Conservation (phyloP, 2,797 vertebrate genomes). For the Ceyx erithaca region DNA sequence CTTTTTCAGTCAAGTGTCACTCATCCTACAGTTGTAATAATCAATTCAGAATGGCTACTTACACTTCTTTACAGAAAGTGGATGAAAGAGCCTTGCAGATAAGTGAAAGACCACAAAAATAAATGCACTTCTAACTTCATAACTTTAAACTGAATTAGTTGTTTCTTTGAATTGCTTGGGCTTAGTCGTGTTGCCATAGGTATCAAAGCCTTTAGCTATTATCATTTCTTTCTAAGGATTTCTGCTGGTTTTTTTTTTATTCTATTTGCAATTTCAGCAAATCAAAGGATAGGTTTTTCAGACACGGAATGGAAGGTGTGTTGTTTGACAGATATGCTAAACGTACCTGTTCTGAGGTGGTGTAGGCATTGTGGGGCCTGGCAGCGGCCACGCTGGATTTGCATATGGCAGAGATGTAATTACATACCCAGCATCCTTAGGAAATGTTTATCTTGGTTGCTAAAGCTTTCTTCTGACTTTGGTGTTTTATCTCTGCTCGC, state of each 20-base stretch:
- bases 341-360: neutral
- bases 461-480: neutral
- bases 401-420: neutral
- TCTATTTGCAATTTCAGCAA: neutral
- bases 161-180: conserved; percentile 46
- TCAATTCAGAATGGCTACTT: conserved; percentile 51
- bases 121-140: neutral
- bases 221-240: conserved; percentile 33
- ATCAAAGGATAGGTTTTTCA: conserved; percentile 45
- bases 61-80: conserved; percentile 21
- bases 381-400: neutral
- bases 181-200: conserved; percentile 27
- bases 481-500: neutral
- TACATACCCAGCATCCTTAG: neutral
- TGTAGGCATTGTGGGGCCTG: neutral
- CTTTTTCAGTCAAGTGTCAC: conserved; percentile 31
- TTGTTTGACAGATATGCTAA: conserved; percentile 46
- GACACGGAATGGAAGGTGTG: neutral
- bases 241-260: neutral
- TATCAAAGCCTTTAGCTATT: conserved; percentile 58
- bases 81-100: conserved; percentile 56
- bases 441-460: neutral
- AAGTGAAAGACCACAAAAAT: neutral
- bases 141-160: conserved; percentile 35
- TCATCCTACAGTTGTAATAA: conserved; percentile 40